Conservation (phyloP, 2,797 vertebrate species). For the Heliangelus exortis region DNA sequence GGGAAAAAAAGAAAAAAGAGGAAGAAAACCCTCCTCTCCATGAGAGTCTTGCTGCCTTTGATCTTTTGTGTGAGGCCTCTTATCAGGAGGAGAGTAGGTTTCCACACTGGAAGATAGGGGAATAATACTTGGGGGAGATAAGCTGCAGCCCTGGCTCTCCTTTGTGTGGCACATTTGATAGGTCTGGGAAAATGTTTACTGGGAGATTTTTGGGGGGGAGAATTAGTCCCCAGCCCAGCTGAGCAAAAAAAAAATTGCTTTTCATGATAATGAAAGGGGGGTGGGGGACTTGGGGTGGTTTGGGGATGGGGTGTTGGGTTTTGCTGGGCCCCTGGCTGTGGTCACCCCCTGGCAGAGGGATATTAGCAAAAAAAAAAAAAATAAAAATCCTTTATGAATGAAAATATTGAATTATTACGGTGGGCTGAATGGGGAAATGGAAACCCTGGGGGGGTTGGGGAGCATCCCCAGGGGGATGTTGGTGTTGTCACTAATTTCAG, state of each 20-base stretch:
- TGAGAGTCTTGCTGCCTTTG: constrained; percentile 65
- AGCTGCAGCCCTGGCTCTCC: constrained; percentile 38
- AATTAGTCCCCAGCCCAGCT: neutral
- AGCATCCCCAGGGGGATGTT: rapidly evolving
- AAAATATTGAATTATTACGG: neutral
- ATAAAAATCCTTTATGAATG: too few relatives aligned
- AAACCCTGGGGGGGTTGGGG: rapidly evolving
- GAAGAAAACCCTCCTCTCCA: neutral
- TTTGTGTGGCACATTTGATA: constrained; percentile 49
- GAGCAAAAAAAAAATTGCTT: constrained; percentile 48
- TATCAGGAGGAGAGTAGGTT: constrained; percentile 55
- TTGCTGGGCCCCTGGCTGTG: neutral
- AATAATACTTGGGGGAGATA: constrained; percentile 54
- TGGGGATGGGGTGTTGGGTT: rapidly evolving
- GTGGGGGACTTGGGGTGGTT: neutral
- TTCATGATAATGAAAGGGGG: constrained; percentile 31
- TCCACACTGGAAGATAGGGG: constrained; percentile 45
- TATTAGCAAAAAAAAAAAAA: too few relatives aligned
- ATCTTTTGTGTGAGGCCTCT: constrained; percentile 72
- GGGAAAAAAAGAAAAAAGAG: neutral
- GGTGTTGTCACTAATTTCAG: too few relatives aligned
- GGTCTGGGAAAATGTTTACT: constrained; percentile 66
- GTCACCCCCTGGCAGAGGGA: neutral
- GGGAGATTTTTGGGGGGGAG: constrained; percentile 6
- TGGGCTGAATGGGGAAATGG: neutral